Evolutionary conservation across 2,888 invertebrate genomes (phyloP), one percentile per base, ranked within the genome.

Genomic region (Ectemnius lituratus): DNA sequence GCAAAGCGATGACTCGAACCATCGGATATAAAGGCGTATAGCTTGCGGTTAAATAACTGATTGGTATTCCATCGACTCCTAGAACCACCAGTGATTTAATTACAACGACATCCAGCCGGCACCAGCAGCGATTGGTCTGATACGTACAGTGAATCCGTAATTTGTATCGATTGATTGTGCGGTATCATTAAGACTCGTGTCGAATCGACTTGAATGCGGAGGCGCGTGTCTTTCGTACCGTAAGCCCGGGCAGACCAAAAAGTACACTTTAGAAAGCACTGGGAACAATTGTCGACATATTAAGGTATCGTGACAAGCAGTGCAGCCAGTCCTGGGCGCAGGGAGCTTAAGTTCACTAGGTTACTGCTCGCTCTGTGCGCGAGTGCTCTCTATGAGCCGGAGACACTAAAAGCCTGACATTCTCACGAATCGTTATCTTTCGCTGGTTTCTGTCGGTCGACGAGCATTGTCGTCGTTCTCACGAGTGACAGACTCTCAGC

Each of bases 1-100:
- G n/a, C 4, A 47, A n/a, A 4, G n/a, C 13, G 47, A 47, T n/a
- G 47, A 47, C 47, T 47, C n/a, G 47, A 47, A 5, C 2, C 47
- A 2, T 2, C n/a, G 16, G n/a, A 4, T 52, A 14, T 73, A 70
- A 67, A 62, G 46, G 70, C 57, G 73, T 60, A 63, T 57, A 69
- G 49, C 67, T 66, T 71, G 64, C 62, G 64, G 65, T 70, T 67
- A 68, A 59, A 61, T 62, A 68, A 65, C 63, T 75, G 78, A 83
- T 82, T 70, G 75, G 74, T 77, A 83, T 82, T 78, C 75, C 64
- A 61, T 27, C 37, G 68, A 18, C 64, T 74, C 73, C 76, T 66
- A 70, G 76, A 76, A 64, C 73, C 71, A 71, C 71, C 69, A 77
- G 67, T 61, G 77, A 84, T 82, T 81, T 82, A 84, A 85, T 84